Conservation (phyloP, 2,888 invertebrate species). For the Criorhina ranunculi region DNA sequence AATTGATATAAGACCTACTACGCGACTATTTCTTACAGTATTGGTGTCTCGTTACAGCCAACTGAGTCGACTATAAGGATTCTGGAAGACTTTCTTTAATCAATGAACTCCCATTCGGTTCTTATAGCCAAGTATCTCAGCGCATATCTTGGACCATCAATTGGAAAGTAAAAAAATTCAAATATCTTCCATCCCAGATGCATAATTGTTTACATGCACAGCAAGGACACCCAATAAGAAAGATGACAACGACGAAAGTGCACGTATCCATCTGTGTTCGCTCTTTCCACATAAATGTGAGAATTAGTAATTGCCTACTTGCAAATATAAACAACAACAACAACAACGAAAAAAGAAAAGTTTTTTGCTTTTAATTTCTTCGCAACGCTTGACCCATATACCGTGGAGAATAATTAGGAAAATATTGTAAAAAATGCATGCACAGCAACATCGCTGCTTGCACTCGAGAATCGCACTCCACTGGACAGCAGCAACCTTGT, state of each 20-base stretch:
- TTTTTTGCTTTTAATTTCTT: constrained; percentile 60
- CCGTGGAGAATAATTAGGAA: constrained; percentile 69
- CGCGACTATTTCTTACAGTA: too few species aligned
- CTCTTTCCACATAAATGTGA: constrained; percentile 41
- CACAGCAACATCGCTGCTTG: constrained; percentile 35
- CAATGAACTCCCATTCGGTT: too few species aligned
- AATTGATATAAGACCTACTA: too few species aligned
- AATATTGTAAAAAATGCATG: constrained; percentile 68
- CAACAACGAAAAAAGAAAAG: constrained; percentile 37
- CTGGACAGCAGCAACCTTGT: constrained; percentile 39
- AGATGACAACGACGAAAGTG: background rate
- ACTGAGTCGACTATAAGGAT: too few species aligned
- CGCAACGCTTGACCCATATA: constrained; percentile 70
- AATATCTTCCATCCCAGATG: too few species aligned
- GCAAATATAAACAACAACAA: constrained; percentile 53
- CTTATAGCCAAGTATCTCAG: too few species aligned
- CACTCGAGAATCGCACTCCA: constrained; percentile 52
- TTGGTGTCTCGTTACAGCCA: too few species aligned
- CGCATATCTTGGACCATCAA: too few species aligned
- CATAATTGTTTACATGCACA: background rate
- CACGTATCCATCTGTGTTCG: background rate
- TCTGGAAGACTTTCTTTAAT: too few species aligned
- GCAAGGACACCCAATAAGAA: constrained; percentile 20
- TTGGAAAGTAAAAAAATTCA: too few species aligned
- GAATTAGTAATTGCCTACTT: constrained; percentile 63